Evolutionary conservation across 2,113 vertebrate genomes (phyloP), one percentile per base, ranked within the genome.

Genomic region (Macrotus californicus): DNA sequence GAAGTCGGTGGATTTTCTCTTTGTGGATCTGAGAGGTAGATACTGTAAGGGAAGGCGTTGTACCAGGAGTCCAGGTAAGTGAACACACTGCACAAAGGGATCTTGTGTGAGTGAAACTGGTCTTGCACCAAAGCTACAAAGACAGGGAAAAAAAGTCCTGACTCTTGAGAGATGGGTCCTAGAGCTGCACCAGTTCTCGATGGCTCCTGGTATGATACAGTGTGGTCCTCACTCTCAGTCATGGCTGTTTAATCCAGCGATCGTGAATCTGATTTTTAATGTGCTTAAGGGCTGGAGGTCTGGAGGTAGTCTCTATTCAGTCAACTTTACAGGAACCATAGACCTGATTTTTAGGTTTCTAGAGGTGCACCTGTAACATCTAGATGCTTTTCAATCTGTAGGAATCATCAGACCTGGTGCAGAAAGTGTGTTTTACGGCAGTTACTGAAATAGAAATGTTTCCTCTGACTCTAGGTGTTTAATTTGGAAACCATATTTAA

Each of bases 281-380:
- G 24, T 39, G 22, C 39, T 54, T 89, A 39, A 76, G 8, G 18
- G 13, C 76, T 64, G 7, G 24, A 39, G 34, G 67, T 76, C 8
- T 21, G 13, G 5, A 24, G 31, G 83, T 21, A 80, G 7, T 69
- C 13, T 84, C 24, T 48, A 4, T 67, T 31, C 69, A 56, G 13
- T 4, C 48, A 21, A 12, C 29, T 34, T 52, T 64, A 26, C n/a
- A 52, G n/a, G 43, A 81, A 29, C 34, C 52, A 64, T 0, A 19
- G 43, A 70, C 14, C 16, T 19, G 9, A 81, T 43, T 52, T 81
- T 81, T 19, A 61, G 31, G 34, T 36, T 59, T 70, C 26, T 4
- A 39, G 26, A 64, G 19, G 34, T 41, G 6, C 5, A 16, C 0
- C 0, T 18, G 16, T 7, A 64, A 14, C 16, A 80, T 1, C 26